These are phyloP conservation scores for Cyanoramphus novaezelandiae DNA, from an alignment of 2,113 vertebrate genomes.

Conservation along the genomic window DNA sequence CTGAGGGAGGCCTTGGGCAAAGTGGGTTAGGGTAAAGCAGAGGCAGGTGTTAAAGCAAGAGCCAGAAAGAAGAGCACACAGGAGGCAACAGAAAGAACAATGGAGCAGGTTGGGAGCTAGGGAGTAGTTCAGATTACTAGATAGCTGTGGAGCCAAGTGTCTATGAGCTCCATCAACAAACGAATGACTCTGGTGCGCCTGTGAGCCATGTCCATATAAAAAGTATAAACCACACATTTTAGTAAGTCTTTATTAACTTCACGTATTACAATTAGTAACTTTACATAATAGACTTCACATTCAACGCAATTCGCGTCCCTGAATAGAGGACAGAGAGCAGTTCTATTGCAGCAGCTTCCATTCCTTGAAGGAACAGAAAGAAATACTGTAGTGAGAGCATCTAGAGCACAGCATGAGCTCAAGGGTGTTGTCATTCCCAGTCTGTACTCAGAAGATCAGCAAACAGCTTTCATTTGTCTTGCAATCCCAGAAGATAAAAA, in stretches of 20 bases:
- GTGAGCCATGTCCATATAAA: neutral
- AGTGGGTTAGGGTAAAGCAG: neutral
- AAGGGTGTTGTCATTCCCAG: conserved; percentile 32
- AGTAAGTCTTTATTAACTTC: conserved; percentile 22
- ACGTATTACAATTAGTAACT: conserved; percentile 11
- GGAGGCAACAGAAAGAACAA: neutral
- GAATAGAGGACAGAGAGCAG: neutral
- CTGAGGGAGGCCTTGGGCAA: neutral
- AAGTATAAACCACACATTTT: neutral
- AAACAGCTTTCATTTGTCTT: neutral
- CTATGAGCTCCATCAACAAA: neutral
- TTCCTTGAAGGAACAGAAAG: conserved; percentile 6
- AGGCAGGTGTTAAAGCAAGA: neutral
- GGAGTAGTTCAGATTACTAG: neutral
- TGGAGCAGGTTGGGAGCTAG: neutral
- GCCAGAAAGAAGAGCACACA: neutral
- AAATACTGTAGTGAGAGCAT: neutral
- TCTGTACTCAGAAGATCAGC: neutral
- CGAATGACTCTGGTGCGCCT: neutral
- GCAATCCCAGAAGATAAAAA: neutral
- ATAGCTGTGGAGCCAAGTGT: neutral
- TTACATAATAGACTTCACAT: conserved; percentile 36
- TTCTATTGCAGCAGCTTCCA: conserved; percentile 17
- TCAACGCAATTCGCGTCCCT: conserved; percentile 31
- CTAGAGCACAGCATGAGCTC: conserved; percentile 1